Base-by-base conservation (phyloP, 2,797 vertebrate genomes). In the Rhincodon typus region DNA sequence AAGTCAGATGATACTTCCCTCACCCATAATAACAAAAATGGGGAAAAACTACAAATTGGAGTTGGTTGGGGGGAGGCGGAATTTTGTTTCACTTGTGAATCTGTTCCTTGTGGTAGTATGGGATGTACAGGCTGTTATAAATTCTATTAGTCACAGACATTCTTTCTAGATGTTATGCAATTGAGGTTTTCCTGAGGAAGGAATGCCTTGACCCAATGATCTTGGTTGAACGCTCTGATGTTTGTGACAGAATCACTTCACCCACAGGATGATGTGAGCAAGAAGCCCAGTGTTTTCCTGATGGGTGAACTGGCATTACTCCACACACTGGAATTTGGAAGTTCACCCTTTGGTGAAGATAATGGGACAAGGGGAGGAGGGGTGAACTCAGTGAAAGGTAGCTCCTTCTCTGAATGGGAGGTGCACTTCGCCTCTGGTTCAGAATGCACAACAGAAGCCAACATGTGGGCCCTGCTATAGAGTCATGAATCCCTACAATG, bases 121-220 rank as follows among this genome's bases (percentile, higher is more conserved):
- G 79, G 79, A 84, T 42, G 79, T 46, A 38, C 0, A 82, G n/a
- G n/a, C 79, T 42, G 79, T 42, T 82, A 42, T 42, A 82, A 82
- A 21, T 38, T 15, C 0, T 13, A 4, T 82, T 38, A 82, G 79
- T 82, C 79, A 82, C 38, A 6, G 79, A 42, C 79, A 17, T 5
- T 23, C 79, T 42, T 82, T 82, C 79, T 38, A 21, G 79, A 82
- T 82, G 15, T 42, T 82, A 84, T 84, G 79, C 38, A 84, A 84
- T 84, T 84, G 79, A 46, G 79, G 79, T 46, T 84, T 84, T 84
- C 79, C 79, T 84, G 79, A 46, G 38, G 79, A 84, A 84, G 42
- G 79, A 84, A 84, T 46, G 79, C 79, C 79, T 17, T 42, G 17
- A 1, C 19, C 3, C n/a, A 82, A 38, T n/a, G 0, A 1, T 21